Evolutionary conservation across 2,797 vertebrate species (phyloP).

Genomic region (Fistularia commersonii): DNA sequence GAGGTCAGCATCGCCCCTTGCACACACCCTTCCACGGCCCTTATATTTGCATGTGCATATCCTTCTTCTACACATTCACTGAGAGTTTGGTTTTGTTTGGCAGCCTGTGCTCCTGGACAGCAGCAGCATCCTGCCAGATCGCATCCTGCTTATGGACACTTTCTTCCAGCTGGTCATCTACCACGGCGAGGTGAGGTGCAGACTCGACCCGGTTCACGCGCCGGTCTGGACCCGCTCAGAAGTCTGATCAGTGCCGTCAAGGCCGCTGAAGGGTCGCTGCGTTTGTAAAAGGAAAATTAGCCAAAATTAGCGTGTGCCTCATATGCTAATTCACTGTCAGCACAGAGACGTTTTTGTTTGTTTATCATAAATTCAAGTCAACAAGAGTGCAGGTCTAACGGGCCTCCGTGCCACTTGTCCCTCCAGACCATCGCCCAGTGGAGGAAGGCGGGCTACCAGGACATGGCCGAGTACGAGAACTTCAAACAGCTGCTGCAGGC

Average conservation of each 20-base stretch:
- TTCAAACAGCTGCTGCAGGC: slow-evolving; percentile 96
- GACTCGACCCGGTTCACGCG: too few species aligned
- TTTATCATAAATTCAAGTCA: too few species aligned
- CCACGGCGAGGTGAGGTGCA: slow-evolving; percentile 86
- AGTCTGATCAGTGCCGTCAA: too few species aligned
- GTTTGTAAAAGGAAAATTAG: too few species aligned
- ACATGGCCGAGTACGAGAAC: slow-evolving; percentile 96
- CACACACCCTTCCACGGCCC: slow-evolving; percentile 7
- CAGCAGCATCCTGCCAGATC: slow-evolving; percentile 93
- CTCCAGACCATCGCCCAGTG: slow-evolving; percentile 93
- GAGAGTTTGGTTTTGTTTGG: neutral
- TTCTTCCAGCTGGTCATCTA: slow-evolving; percentile 98
- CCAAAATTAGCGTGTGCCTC: too few species aligned
- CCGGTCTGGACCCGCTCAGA: too few species aligned
- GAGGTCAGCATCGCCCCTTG: slow-evolving; percentile 80
- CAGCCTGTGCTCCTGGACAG: slow-evolving; percentile 97
- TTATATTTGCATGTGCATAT: neutral
- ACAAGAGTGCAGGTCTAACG: too few species aligned
- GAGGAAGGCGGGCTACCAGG: slow-evolving; percentile 95
- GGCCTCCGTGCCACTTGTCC: neutral
- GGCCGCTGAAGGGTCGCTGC: too few species aligned
- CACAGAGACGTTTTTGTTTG: too few species aligned
- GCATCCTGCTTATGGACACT: slow-evolving; percentile 96
- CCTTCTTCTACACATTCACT: neutral
- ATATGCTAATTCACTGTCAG: too few species aligned